Percentiles rank a stretch among this genome's conserved stretches.
phyloP scores from a whole-genome alignment of 2,113 vertebrate genomes.

The Peromyscus leucopus region DNA sequence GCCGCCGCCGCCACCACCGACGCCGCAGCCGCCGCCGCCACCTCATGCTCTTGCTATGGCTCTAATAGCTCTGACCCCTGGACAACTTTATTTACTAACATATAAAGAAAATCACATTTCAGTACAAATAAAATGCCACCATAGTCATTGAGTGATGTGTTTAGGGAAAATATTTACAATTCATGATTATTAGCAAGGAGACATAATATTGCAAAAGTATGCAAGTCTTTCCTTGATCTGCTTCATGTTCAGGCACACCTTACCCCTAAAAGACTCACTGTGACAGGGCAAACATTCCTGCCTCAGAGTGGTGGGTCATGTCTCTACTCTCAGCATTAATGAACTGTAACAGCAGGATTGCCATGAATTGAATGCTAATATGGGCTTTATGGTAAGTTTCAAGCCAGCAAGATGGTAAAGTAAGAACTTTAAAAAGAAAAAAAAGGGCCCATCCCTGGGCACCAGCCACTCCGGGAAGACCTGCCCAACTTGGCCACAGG shows the following conservation, averaged over 20 bases:
- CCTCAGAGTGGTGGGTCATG: background rate
- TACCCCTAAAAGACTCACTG: background rate
- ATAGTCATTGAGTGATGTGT: background rate
- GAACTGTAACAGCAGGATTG: background rate
- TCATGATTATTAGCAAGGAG: background rate
- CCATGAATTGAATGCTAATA: background rate
- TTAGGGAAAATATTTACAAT: background rate
- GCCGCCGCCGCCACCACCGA: rapidly evolving
- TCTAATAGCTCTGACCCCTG: too few species aligned
- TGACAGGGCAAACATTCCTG: background rate
- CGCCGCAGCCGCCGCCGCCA: too few species aligned
- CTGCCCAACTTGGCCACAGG: too few species aligned
- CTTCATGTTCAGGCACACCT: background rate
- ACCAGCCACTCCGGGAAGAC: too few species aligned
- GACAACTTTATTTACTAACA: too few species aligned
- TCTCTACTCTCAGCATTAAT: too few species aligned
- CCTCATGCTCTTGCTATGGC: too few species aligned
- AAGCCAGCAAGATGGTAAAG: background rate
- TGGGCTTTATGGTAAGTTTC: background rate
- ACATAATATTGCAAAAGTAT: background rate
- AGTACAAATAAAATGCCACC: too few species aligned
- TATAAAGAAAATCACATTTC: too few species aligned
- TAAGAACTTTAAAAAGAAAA: background rate
- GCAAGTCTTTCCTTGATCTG: background rate
- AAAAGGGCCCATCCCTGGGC: too few species aligned